Base-by-base conservation (phyloP, 2,797 vertebrate species). In the Centroberyx gerrardi region DNA sequence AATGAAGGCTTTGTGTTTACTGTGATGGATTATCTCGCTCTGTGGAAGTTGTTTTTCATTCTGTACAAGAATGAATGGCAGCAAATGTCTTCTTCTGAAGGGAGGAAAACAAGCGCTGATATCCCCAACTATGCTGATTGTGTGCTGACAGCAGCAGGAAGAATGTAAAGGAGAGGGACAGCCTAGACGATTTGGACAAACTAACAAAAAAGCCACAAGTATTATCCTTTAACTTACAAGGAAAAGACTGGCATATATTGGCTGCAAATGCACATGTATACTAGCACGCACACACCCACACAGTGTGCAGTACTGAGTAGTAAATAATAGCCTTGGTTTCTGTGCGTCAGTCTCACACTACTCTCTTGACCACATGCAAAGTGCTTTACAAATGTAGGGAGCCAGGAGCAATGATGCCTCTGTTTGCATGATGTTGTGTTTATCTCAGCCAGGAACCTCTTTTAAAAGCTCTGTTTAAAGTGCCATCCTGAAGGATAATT, bases 361-460 rank as follows among this genome's bases (percentile, higher is more conserved):
- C 13, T 44, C 42, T 40, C 8, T 28, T 31, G 33, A 40, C 31
- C 18, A 5, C 17, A 40, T 40, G 12, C 18, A 42, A 40, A 22
- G 58, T 17, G 14, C 22, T 52, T 52, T 52, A 2, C 17, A 22
- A 42, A 18, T 44, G 17, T 17, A 7, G 0, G 36, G 8, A 28
- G 15, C 46, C 62, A 56, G 29, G 29, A 42, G 29, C 31, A 60
- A 17, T 13, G 49, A 65, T 48, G 63, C 54, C 56, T 40, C 60
- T 62, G 75, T 84, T 86, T 80, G 72, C 65, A 51, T 70, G 64
- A 68, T 52, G 22, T 76, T 49, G 49, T 76, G 73, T 80, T 83
- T 74, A 72, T 71, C 64, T 74, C 70, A 0, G 22, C 17, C 38
- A 40, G 38, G 38, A 40, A 9, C 7, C 29, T 68, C 9, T 76